Conservation (phyloP, 2,113 vertebrate genomes). For the Charadrius vociferus region DNA sequence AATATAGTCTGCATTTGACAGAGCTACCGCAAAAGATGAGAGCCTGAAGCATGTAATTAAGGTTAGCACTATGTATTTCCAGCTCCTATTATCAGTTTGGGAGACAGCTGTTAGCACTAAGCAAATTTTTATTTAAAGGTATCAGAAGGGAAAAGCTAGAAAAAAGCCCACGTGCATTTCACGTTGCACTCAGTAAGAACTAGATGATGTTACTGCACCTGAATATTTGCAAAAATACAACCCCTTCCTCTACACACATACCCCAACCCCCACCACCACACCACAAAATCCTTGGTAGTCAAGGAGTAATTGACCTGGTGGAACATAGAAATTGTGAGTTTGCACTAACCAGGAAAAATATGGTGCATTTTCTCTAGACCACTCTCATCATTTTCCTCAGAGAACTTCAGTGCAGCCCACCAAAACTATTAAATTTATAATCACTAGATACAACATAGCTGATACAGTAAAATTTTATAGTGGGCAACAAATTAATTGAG, state of each 20-base stretch:
- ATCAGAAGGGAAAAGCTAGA: not conserved
- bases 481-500: conserved; percentile 12
- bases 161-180: not conserved
- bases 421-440: not conserved
- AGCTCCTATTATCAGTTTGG: not conserved
- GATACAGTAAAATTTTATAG: not conserved
- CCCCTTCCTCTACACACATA: not conserved
- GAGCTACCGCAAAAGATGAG: not conserved
- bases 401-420: not conserved
- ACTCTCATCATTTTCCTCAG: not conserved
- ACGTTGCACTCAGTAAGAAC: not conserved
- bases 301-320: not conserved
- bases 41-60: conserved; percentile 13
- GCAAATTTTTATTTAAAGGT: not conserved
- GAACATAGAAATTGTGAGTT: not conserved
- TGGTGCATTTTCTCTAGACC: not conserved
- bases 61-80: not conserved
- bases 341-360: not conserved
- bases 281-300: not conserved
- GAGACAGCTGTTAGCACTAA: not conserved
- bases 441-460: not conserved
- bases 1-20: not conserved
- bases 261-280: no score
- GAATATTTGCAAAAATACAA: not conserved
- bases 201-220: not conserved